A percentile compares a stretch with the other conserved stretches of the same genome.
phyloP scores from a whole-genome alignment of 2,797 vertebrate species.

The Denticeps clupeoides region DNA sequence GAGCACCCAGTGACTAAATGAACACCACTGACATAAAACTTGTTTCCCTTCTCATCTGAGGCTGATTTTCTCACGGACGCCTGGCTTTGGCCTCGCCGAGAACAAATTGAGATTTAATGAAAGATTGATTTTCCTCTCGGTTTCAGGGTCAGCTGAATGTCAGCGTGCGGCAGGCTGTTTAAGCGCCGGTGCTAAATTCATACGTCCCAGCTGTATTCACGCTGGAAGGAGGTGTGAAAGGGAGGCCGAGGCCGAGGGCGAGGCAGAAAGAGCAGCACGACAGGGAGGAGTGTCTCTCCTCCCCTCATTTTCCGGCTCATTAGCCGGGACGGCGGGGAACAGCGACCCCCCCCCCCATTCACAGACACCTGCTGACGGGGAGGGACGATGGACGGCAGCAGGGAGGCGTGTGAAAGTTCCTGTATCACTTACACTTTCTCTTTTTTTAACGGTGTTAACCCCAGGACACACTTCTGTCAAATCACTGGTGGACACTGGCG shows the following conservation, averaged over 20 bases:
- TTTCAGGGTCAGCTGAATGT: conserved; percentile 4
- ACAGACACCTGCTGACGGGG: conserved; percentile 58
- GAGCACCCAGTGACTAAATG: too few species aligned
- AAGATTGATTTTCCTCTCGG: neutral
- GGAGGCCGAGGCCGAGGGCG: conserved; percentile 14
- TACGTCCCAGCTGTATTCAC: conserved; percentile 65
- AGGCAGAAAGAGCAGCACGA: conserved; percentile 25
- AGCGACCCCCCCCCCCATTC: conserved; percentile 47
- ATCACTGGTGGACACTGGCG: too few species aligned
- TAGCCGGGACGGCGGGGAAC: conserved; percentile 53
- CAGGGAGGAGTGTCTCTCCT: conserved; percentile 43
- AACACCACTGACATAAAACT: too few species aligned
- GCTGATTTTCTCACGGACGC: too few species aligned
- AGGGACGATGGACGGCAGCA: neutral
- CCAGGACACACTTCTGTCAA: too few species aligned
- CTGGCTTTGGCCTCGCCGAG: too few species aligned
- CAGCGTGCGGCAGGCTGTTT: conserved; percentile 47
- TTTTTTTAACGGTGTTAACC: too few species aligned
- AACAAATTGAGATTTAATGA: too few species aligned
- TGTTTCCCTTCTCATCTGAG: too few species aligned
- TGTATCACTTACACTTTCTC: conserved; percentile 12
- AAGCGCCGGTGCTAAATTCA: conserved; percentile 61
- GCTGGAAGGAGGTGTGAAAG: conserved; percentile 28
- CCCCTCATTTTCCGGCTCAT: conserved; percentile 72
- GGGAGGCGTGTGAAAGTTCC: neutral